Evolutionary conservation across 92 coral and sea anemone genomes (phyloP).

Genomic region (Phenganax subtilis): DNA sequence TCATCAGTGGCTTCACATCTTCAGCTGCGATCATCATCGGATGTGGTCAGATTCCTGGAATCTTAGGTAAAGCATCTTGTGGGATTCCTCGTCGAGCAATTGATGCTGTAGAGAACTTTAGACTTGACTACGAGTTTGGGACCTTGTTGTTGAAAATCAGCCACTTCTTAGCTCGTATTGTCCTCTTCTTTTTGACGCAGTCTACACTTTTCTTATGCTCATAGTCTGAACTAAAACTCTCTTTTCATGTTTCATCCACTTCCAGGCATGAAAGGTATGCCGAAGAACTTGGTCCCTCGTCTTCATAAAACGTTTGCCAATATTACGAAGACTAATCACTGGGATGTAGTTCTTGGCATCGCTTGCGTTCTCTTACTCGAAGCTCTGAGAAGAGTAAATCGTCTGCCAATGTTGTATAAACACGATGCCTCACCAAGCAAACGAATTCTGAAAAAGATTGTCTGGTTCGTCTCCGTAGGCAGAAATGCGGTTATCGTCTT

Average conservation of each 20-base stretch:
- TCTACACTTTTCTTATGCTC: too few relatives aligned
- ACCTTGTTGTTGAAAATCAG: too few relatives aligned
- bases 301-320: slow-evolving; percentile 74
- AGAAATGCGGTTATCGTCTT: slow-evolving; percentile 75
- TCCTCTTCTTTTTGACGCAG: too few relatives aligned
- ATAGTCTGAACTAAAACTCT: too few relatives aligned
- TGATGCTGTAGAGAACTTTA: too few relatives aligned
- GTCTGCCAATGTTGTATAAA: slow-evolving; percentile 65
- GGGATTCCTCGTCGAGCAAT: too few relatives aligned
- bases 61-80: slow-evolving; percentile 48
- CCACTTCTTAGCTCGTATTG: too few relatives aligned
- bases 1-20: slow-evolving; percentile 86
- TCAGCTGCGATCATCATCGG: slow-evolving; percentile 94
- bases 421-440: slow-evolving; percentile 54
- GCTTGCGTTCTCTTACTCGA: slow-evolving; percentile 60
- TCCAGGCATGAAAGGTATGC: slow-evolving; percentile 24
- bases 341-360: slow-evolving; percentile 77
- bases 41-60: slow-evolving; percentile 79
- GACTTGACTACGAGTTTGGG: too few relatives aligned
- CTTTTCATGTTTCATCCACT: too few relatives aligned
- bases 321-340: slow-evolving; percentile 68
- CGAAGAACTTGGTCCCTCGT: slow-evolving; percentile 68
- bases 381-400: slow-evolving; percentile 63
- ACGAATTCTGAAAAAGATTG: slow-evolving; percentile 60
- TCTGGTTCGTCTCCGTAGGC: slow-evolving; percentile 71